phyloP scores from a whole-genome alignment of 2,797 vertebrate species.

The Pelobates cultripes region DNA sequence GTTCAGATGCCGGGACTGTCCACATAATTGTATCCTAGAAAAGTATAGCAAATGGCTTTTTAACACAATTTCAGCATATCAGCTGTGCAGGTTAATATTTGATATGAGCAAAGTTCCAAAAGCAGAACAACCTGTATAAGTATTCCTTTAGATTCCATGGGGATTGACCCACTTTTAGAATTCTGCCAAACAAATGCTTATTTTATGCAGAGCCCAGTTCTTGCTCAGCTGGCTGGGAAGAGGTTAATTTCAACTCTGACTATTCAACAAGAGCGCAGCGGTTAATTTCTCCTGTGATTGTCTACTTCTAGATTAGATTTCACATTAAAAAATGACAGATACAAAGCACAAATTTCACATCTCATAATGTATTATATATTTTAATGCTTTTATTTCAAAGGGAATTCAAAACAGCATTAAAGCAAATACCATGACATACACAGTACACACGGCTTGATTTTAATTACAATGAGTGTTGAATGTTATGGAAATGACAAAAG shows the following conservation, averaged over 20 bases:
- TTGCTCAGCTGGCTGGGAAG: too few species aligned
- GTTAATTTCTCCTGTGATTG: neutral
- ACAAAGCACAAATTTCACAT: slow-evolving; percentile 1
- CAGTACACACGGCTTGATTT: slow-evolving; percentile 40
- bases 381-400: slow-evolving; percentile 30
- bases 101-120: too few species aligned
- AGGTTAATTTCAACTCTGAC: neutral
- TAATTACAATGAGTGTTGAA: slow-evolving; percentile 32
- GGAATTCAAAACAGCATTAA: slow-evolving; percentile 33
- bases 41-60: too few species aligned
- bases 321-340: slow-evolving; percentile 7
- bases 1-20: too few species aligned
- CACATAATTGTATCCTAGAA: too few species aligned
- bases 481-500: slow-evolving; percentile 43
- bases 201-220: too few species aligned
- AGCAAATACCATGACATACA: slow-evolving; percentile 51
- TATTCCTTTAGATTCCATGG: too few species aligned
- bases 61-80: too few species aligned
- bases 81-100: too few species aligned
- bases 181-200: too few species aligned
- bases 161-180: too few species aligned
- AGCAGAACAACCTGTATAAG: too few species aligned
- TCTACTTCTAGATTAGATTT: neutral
- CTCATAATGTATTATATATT: slow-evolving; percentile 6
- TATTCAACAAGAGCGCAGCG: neutral